Base-by-base conservation (phyloP, 1,140 invertebrate genomes). In the Wasmannia auropunctata region DNA sequence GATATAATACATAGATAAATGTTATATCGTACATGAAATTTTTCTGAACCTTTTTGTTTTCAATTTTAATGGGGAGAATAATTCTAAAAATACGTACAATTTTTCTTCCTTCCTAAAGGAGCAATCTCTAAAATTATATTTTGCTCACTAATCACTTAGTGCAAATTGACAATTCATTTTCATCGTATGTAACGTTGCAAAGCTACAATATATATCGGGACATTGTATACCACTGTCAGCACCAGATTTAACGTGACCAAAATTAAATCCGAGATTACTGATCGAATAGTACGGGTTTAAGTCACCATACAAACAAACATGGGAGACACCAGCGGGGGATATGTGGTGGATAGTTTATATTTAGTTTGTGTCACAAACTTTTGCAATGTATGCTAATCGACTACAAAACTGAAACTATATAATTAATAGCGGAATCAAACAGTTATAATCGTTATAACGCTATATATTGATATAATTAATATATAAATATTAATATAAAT, bases 181-280 rank as follows among this genome's bases (percentile, higher is more conserved):
- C n/a, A 7, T 49, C 25, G 3, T 25, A 34, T 60, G 19, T 43
- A 58, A 75, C 22, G 43, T 22, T 43, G 14, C 37, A 70, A 43
- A 5, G 34, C 74, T 49, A 77, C 76, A 77, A 89, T 84, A 74
- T 84, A 74, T 72, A 58, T 80, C 62, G 49, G 54, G 58, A 86
- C 46, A 86, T 70, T 65, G 74, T 75, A 37, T 65, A 28, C 34
- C 58, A 54, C 75, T 89, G 67, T 89, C 88, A 67, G 43, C 60
- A 22, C 28, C 79, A 76, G 90, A 92, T 93, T 92, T 91, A 92
- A 92, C 86, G 74, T 87, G 63, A 88, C 90, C 88, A 87, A 93
- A 93, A 93, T 93, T 89, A 92, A 93, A 92, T 86, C 91, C 91
- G 88, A 91, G 92, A 91, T 92, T 91, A 92, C 75, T 86, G 91